phyloP scores from a whole-genome alignment of 2,113 vertebrate species.

The Pterophyllum scalare region DNA sequence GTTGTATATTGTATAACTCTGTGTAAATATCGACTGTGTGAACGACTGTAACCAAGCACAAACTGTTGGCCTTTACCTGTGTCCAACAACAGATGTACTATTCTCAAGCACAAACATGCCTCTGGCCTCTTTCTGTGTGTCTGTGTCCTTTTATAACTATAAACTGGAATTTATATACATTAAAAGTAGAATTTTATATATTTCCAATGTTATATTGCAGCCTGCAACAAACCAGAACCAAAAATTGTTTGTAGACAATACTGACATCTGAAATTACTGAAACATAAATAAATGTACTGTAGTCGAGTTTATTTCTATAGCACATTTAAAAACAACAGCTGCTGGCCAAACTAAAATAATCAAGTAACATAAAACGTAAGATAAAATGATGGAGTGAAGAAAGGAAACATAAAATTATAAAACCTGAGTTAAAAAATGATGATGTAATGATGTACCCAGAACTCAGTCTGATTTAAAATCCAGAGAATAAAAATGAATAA shows the following conservation, averaged over 20 bases:
- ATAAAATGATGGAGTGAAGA: no score
- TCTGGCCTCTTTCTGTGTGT: constrained; percentile 10
- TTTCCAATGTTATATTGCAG: not conserved
- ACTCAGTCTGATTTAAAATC: no score
- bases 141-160: not conserved
- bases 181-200: not conserved
- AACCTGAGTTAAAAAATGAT: no score
- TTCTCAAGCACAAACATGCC: constrained; percentile 44
- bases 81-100: constrained; percentile 50
- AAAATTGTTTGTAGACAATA: not conserved
- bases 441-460: no score
- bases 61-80: constrained; percentile 40
- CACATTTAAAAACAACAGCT: no score
- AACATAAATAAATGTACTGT: no score
- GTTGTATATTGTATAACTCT: constrained; percentile 28
- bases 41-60: constrained; percentile 61
- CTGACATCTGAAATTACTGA: no score
- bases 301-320: no score
- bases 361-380: no score
- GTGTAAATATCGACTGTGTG: constrained; percentile 57
- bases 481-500: no score
- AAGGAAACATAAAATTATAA: no score
- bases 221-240: fast-evolving
- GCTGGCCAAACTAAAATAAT: no score
- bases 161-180: not conserved